These are phyloP conservation scores for Spinibarbus caldwelli DNA, from an alignment of 2,797 vertebrate species.

Conservation along the genomic window DNA sequence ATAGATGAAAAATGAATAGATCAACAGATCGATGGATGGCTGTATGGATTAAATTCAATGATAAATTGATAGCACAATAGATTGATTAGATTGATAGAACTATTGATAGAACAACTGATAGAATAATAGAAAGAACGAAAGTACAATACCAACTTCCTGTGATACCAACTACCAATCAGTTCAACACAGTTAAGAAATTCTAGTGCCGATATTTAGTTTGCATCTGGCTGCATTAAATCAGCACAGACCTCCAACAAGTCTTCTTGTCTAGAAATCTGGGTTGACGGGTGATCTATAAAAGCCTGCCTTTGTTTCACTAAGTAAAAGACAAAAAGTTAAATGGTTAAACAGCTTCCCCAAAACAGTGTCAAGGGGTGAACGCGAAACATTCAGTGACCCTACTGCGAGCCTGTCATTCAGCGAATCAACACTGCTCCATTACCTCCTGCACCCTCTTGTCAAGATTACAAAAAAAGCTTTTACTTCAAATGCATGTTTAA, in stretches of 20 bases:
- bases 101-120: background rate
- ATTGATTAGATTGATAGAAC: background rate
- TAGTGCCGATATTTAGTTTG: background rate
- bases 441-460: constrained; percentile 21
- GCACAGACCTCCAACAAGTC: background rate
- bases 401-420: constrained; percentile 16
- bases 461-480: constrained; percentile 34
- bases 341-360: background rate
- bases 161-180: background rate
- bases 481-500: constrained; percentile 30
- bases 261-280: background rate
- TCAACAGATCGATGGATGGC: background rate
- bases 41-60: background rate
- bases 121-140: background rate
- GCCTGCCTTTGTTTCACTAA: background rate
- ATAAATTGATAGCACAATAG: background rate
- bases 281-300: constrained; percentile 1
- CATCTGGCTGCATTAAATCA: background rate
- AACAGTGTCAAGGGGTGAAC: constrained; percentile 19
- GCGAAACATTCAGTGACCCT: constrained; percentile 9
- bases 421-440: constrained; percentile 26
- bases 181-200: background rate
- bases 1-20: background rate
- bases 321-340: constrained; percentile 23
- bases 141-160: background rate